A percentile compares a stretch with the other conserved stretches of the same genome.
Conservation (phyloP, 2,888 invertebrate species). For the Ferdinandea cuprea region DNA sequence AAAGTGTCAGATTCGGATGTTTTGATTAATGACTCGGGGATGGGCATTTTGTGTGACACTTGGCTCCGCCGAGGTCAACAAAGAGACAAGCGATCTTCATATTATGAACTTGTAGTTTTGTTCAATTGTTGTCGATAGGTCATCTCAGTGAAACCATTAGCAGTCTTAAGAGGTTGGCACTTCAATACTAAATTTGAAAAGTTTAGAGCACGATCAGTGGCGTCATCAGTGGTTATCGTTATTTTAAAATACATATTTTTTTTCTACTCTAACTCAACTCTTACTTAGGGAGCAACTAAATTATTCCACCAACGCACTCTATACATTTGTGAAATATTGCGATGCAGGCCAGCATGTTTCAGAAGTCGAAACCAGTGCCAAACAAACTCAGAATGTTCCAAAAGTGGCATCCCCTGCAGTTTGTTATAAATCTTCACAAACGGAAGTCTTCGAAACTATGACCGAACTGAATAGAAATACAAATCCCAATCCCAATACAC, state of each 20-base stretch:
- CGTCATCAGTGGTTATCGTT: no score
- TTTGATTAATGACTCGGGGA: conserved; percentile 22
- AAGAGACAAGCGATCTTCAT: background rate
- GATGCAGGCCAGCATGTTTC: background rate
- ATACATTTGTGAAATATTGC: conserved; percentile 47
- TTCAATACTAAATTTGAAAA: no score
- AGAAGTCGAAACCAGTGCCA: no score
- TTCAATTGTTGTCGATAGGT: background rate
- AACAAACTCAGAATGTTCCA: background rate
- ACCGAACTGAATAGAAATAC: background rate
- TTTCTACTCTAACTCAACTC: background rate
- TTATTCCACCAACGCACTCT: conserved; percentile 38
- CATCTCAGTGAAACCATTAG: background rate
- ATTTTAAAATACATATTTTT: no score
- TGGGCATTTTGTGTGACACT: background rate
- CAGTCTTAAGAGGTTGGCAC: no score
- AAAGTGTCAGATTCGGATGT: conserved; percentile 28
- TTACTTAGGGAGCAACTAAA: conserved; percentile 44
- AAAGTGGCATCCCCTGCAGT: background rate
- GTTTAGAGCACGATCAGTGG: no score
- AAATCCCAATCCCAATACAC: background rate
- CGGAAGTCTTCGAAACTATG: background rate
- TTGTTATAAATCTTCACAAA: background rate
- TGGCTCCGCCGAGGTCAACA: no score
- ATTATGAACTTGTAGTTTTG: background rate